Conservation (phyloP, 2,113 vertebrate genomes). For the Chionodraco myersi region DNA sequence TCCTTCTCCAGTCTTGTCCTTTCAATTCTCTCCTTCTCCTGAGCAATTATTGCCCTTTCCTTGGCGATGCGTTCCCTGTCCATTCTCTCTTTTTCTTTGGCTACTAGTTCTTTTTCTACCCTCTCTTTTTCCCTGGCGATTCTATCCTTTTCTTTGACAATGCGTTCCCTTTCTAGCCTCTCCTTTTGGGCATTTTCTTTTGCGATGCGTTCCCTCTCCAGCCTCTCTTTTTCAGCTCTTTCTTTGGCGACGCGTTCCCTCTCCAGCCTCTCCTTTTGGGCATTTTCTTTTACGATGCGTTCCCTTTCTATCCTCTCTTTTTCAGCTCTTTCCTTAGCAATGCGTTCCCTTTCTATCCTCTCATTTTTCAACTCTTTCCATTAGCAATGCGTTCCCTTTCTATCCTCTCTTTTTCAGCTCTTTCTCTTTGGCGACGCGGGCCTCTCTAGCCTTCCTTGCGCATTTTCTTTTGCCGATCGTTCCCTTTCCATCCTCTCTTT, state of each 20-base stretch:
- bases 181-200: neutral
- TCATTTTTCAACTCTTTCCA: neutral
- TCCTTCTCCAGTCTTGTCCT: slow-evolving; percentile 4
- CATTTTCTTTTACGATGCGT: neutral
- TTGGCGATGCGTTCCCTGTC: neutral
- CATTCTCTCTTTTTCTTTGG: slow-evolving; percentile 1
- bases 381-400: neutral
- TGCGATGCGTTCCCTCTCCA: neutral
- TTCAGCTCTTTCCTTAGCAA: neutral
- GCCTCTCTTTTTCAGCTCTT: neutral
- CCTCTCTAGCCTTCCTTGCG: neutral
- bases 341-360: neutral
- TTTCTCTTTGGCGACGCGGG: slow-evolving; percentile 23
- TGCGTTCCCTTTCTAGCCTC: neutral
- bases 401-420: neutral
- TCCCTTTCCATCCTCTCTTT: neutral
- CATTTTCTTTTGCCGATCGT: slow-evolving; percentile 7
- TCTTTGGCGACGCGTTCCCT: neutral
- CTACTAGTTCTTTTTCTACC: neutral
- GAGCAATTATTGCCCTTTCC: neutral
- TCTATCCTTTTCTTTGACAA: slow-evolving; percentile 18
- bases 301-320: neutral
- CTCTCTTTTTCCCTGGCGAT: neutral
- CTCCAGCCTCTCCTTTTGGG: neutral
- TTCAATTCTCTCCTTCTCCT: neutral